Base-by-base conservation (phyloP, 2,888 invertebrate species). In the Thymelicus acteon region DNA sequence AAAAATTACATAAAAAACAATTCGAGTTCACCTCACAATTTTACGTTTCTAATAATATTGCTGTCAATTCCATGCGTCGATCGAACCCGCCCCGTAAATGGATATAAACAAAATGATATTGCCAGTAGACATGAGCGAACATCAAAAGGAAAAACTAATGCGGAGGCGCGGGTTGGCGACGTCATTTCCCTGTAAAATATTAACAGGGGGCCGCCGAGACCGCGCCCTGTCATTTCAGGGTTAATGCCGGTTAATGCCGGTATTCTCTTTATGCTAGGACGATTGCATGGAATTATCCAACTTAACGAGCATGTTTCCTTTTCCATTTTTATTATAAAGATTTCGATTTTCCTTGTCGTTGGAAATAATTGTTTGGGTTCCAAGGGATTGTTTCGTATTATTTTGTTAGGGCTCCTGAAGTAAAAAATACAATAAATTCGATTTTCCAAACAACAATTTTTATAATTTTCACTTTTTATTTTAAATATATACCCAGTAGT, bases 131-230 rank as follows among this genome's bases (percentile, higher is more conserved):
- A 87, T 84, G 88, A 86, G 80, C 82, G 85, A 82, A 93, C 90
- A 87, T 92, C 92, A 91, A 92, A 93, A 89, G 90, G 89, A 91
- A 91, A 91, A 89, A 85, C 84, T 89, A 90, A 92, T 91, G 90
- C 88, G 85, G 81, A 78, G 77, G 78, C 79, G 78, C 78, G 83
- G 79, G 80, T 83, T 83, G 80, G 81, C 83, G 85, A 85, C 84
- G 87, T 86, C 87, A 87, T 88, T 89, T 90, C 82, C 83, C 83
- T 80, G 86, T 91, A 85, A 92, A 92, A 91, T 91, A 92, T 91
- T 90, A 89, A 90, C 83, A 80, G 85, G 86, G 89, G 70, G 88
- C 82, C 76, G 76, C 60, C 57, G 75, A 75, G 82, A 79, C 85
- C 88, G 81, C 85, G 80, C 88, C 87, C 85, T 86, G 88, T 84